Base-by-base conservation (phyloP, 2,888 invertebrate species). In the Parochlus steinenii region DNA sequence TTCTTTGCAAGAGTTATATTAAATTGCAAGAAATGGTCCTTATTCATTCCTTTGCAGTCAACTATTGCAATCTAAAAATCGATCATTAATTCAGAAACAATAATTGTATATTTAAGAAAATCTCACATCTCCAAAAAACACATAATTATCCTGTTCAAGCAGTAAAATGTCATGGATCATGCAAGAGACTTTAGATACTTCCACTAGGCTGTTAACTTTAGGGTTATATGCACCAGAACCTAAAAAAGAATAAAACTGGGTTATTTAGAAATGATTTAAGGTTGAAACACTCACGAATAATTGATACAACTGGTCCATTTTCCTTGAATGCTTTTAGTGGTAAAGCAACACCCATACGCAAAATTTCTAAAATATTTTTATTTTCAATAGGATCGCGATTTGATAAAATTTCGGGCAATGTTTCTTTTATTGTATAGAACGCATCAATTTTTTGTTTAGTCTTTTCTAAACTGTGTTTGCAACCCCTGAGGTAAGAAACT, bases 151-250 rank as follows among this genome's bases (percentile, higher is more conserved):
- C 45, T 68, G 67, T 48, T 67, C 67, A n/a, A 64, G 48, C 45
- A 69, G 47, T 40, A 66, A 49, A 41, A 69, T 62, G 46, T 69
- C 70, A 35, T 62, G 54, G 16, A 67, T 51, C 65, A 70, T 67
- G 38, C 64, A 59, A 17, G 62, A 56, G 3, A 63, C 53, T 47
- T 64, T 65, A 30, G 67, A 49, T 8, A 67, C 42, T 40, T 63
- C 61, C 8, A 53, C 41, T 31, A 64, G 48, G 26, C 56, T 54
- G 35, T 53, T 55, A 40, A 54, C 48, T 5, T 54, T 50, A 5
- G 63, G 54, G 43, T 64, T 54, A 33, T 56, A 53, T 4, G 51
- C 48, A 1, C 63, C 64, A 10, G 58, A 44, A 24, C 64, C 53
- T 24, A 64, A 22, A 7, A 8, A 22, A 22, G 10, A 8, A 22